A percentile compares a stretch with the other conserved stretches of the same genome.
phyloP scores from a whole-genome alignment of 2,888 invertebrate genomes.

The Cerastis leucographa region DNA sequence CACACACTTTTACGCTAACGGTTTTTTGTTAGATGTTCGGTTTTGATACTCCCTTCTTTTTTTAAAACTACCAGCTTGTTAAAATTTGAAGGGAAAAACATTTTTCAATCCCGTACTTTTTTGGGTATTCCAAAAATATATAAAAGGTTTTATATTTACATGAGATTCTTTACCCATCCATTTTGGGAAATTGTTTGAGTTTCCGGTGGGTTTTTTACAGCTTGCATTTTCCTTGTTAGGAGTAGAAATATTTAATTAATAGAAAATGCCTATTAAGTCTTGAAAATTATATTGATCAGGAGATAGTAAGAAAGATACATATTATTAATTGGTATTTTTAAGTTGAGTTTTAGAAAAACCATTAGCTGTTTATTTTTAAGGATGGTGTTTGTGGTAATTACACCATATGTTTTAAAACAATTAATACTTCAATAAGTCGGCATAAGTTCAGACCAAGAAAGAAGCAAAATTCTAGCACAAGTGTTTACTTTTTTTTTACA shows the following conservation, averaged over 20 bases:
- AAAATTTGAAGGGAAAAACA: constrained; percentile 52
- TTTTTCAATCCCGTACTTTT: constrained; percentile 33
- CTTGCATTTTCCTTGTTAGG: neutral
- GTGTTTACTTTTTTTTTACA: too few species aligned
- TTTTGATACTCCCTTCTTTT: constrained; percentile 64
- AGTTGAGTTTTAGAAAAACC: neutral
- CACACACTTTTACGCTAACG: constrained; percentile 76
- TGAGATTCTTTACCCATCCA: constrained; percentile 20
- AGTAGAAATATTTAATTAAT: neutral
- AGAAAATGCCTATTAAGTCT: neutral
- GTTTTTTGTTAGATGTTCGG: constrained; percentile 77
- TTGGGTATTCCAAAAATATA: constrained; percentile 33
- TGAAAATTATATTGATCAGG: neutral
- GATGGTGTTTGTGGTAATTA: neutral
- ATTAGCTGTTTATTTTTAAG: neutral
- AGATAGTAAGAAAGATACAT: neutral
- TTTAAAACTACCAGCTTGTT: constrained; percentile 61
- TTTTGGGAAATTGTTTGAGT: constrained; percentile 18
- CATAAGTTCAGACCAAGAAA: neutral
- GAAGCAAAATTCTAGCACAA: neutral
- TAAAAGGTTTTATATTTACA: constrained; percentile 47
- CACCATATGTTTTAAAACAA: neutral
- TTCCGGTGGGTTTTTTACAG: constrained; percentile 5
- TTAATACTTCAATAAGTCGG: neutral
- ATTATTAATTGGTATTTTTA: neutral